Base-by-base conservation (phyloP, 1,140 invertebrate species). In the Scylla paramamosain region DNA sequence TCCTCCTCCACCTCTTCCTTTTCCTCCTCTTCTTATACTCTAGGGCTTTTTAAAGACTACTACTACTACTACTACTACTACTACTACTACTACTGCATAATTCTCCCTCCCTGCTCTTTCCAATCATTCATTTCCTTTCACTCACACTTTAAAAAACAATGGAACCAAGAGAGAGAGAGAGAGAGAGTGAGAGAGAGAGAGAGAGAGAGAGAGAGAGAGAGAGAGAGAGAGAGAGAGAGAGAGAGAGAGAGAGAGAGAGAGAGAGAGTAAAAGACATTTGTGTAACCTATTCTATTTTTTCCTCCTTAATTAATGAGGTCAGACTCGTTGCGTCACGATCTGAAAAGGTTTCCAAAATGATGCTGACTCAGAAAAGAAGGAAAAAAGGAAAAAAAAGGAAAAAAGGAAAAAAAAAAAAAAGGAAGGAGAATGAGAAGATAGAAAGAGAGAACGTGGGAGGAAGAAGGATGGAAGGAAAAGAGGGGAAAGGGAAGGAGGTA, bases 11-110 rank as follows among this genome's bases (percentile, higher is more conserved):
- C n/a, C 67, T 77, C 67, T 59, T 20, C 20, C 52, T 59, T 20
- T 77, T n/a, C n/a, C 67, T 77, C 67, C 6, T n/a, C 25, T 20
- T 77, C 67, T n/a, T 77, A 25, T n/a, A 20, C 10, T 59, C 10
- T 59, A 59, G 20, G 1, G 0, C 52, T 59, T 12, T 59, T 0
- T 0, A 59, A 59, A 31, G 4, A 32, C 86, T 87, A 87, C 86
- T 87, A 87, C 86, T 87, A 87, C 86, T 87, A 87, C 86, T 87
- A 87, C 86, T 87, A 87, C 86, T 87, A 87, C 86, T 87, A 87
- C 45, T 87, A 87, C 86, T 87, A 39, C 86, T 87, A 87, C 86
- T 32, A 87, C 28, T 39, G 1, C 45, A 82, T 28, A 25, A 82
- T 39, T 39, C 31, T 32, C 31, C 25, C 29, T 20, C 32, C 12